These are phyloP conservation scores for Oceanodroma tethys DNA, from an alignment of 2,113 vertebrate genomes.

Conservation along the genomic window DNA sequence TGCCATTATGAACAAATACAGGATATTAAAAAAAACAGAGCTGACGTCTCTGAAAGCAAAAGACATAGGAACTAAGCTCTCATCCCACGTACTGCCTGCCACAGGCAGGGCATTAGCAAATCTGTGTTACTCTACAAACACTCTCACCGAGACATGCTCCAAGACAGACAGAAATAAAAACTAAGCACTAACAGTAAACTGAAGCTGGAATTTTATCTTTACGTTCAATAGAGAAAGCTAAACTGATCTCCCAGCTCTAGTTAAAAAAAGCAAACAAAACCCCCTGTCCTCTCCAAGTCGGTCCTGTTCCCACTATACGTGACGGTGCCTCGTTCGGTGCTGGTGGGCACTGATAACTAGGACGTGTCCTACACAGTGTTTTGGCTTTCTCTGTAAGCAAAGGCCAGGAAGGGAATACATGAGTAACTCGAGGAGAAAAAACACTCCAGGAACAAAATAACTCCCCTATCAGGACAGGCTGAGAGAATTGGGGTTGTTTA, in stretches of 20 bases:
- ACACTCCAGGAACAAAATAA: background rate
- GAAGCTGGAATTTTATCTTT: background rate
- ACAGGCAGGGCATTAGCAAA: background rate
- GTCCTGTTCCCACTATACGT: fast-evolving
- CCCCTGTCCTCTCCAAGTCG: fast-evolving
- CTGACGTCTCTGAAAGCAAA: background rate
- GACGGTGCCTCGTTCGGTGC: fast-evolving
- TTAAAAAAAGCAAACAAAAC: background rate
- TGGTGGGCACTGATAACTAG: too few relatives aligned
- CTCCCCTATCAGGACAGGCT: background rate
- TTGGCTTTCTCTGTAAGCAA: background rate
- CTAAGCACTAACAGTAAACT: background rate
- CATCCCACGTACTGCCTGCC: background rate
- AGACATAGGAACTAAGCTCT: background rate
- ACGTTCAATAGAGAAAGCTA: background rate
- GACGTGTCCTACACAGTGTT: fast-evolving
- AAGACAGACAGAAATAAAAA: background rate
- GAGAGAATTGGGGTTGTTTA: background rate
- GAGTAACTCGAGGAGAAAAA: background rate
- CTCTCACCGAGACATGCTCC: background rate
- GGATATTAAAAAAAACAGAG: background rate
- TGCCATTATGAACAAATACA: background rate
- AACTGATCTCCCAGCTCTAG: background rate
- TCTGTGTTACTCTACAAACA: background rate
- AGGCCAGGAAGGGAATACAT: background rate